These are phyloP conservation scores for Cinclus mexicanus DNA, from an alignment of 2,113 vertebrate species.

Conservation along the genomic window DNA sequence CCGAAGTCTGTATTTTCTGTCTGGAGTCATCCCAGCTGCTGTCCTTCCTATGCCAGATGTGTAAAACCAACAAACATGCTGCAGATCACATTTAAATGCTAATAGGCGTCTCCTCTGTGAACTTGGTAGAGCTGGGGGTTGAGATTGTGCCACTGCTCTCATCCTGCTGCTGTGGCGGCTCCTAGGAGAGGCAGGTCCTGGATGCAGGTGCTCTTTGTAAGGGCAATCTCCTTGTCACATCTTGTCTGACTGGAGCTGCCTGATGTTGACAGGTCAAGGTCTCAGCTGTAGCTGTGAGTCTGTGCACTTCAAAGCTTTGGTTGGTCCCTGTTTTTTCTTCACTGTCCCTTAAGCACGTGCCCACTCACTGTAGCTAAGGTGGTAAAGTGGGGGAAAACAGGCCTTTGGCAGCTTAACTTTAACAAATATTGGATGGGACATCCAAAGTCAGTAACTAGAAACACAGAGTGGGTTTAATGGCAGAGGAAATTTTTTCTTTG, in stretches of 20 bases:
- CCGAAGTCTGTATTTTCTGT: background rate
- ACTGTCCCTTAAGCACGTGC: background rate
- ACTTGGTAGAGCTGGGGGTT: background rate
- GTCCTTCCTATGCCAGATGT: background rate
- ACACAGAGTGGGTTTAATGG: background rate
- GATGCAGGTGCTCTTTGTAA: background rate
- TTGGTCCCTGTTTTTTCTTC: background rate
- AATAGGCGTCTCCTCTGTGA: background rate
- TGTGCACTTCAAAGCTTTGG: slow-evolving; percentile 16
- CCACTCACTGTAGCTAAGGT: background rate
- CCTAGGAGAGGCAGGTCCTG: background rate
- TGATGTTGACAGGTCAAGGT: slow-evolving; percentile 33
- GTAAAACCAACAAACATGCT: background rate
- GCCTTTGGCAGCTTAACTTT: background rate
- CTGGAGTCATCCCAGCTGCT: background rate
- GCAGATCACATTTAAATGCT: background rate
- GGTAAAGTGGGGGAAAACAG: background rate
- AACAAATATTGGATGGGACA: background rate
- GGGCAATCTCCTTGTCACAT: slow-evolving; percentile 22
- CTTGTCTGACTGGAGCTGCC: background rate
- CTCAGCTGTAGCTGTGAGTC: background rate
- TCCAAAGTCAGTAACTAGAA: background rate
- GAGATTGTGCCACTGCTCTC: background rate
- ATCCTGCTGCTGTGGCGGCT: background rate
- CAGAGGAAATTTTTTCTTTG: background rate